A percentile compares a stretch with the other conserved stretches of the same genome.
phyloP scores from a whole-genome alignment of 2,888 invertebrate genomes.

The Tipula helvola region DNA sequence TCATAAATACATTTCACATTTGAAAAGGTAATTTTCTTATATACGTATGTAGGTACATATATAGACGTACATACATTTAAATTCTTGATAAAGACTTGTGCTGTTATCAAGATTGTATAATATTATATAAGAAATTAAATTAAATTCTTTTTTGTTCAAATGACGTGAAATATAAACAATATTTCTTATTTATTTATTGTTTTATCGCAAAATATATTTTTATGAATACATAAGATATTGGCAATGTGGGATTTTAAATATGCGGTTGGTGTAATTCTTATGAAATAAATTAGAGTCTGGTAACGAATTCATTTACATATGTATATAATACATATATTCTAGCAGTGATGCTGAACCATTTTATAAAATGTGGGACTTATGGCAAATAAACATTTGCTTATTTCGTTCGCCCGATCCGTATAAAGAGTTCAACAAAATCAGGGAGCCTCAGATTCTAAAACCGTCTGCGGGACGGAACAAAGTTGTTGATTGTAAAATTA shows the following conservation, averaged over 20 bases:
- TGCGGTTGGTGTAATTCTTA: background rate
- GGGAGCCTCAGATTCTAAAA: too few species aligned
- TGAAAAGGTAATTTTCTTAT: background rate
- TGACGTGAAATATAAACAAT: background rate
- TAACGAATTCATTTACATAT: background rate
- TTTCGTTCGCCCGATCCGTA: too few species aligned
- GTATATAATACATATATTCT: too few species aligned
- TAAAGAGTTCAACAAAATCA: too few species aligned
- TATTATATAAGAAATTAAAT: background rate
- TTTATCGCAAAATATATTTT: background rate
- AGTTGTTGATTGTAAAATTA: too few species aligned
- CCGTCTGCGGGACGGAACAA: too few species aligned
- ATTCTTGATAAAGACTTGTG: background rate
- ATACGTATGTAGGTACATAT: background rate
- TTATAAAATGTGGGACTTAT: background rate
- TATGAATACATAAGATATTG: background rate
- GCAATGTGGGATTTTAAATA: background rate
- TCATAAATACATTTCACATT: background rate
- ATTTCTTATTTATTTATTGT: background rate
- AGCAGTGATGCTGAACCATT: too few species aligned
- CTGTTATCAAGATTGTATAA: background rate
- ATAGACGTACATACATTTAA: background rate
- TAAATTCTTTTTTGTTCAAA: background rate
- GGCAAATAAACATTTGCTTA: too few species aligned
- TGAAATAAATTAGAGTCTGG: background rate